phyloP scores from a whole-genome alignment of 2,888 invertebrate species.

The Lasioglossum malachurum region DNA sequence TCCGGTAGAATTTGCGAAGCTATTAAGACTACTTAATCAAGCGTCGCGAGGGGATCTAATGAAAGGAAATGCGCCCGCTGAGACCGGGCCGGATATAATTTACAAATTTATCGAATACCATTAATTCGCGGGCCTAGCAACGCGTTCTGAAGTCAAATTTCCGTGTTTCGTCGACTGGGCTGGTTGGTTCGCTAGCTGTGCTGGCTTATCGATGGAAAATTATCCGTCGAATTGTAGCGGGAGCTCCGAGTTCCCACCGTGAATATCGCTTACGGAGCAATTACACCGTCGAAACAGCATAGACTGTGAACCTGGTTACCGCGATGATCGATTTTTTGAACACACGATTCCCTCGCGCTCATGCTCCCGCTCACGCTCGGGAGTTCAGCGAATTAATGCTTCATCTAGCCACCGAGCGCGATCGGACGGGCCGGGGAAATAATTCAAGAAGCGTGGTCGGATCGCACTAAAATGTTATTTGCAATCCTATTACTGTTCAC shows the following conservation, averaged over 20 bases:
- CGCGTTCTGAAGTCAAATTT: slow-evolving; percentile 47
- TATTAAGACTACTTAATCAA: slow-evolving; percentile 45
- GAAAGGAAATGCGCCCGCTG: slow-evolving; percentile 52
- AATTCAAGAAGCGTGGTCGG: slow-evolving; percentile 45
- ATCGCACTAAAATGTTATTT: slow-evolving; percentile 50
- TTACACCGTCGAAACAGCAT: slow-evolving; percentile 25
- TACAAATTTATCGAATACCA: slow-evolving; percentile 51
- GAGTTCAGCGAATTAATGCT: slow-evolving; percentile 17
- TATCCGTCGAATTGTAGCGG: slow-evolving; percentile 41
- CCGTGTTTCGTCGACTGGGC: slow-evolving; percentile 39
- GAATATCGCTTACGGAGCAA: slow-evolving; percentile 39
- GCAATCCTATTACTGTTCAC: slow-evolving; percentile 47
- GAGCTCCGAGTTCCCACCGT: slow-evolving; percentile 4
- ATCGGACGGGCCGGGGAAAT: slow-evolving; percentile 15
- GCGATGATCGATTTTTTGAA: slow-evolving; percentile 44
- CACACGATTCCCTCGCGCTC: neutral
- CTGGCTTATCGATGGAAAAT: slow-evolving; percentile 50
- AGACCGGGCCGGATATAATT: slow-evolving; percentile 47
- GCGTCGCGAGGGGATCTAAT: slow-evolving; percentile 29
- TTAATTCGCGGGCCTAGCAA: slow-evolving; percentile 39
- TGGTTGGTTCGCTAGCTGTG: neutral
- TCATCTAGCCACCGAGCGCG: slow-evolving; percentile 16
- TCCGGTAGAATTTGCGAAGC: slow-evolving; percentile 17
- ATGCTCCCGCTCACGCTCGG: neutral
- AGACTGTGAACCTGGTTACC: neutral